Evolutionary conservation across 2,113 vertebrate genomes (phyloP), one percentile per base, ranked within the genome.

Genomic region (Lutjanus erythropterus): DNA sequence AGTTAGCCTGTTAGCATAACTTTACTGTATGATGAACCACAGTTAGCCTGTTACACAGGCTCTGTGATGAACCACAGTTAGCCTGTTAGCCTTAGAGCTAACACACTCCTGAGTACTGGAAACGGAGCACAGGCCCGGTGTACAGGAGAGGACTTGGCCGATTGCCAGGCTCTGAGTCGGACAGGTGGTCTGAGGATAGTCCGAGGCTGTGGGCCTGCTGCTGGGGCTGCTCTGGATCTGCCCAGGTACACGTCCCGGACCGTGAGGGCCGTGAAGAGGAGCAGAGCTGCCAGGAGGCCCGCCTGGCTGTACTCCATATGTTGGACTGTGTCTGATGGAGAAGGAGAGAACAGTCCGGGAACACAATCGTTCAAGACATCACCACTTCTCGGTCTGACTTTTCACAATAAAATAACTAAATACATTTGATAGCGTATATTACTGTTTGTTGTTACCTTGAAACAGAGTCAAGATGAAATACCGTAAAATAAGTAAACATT

Each of bases 21-120:
- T n/a, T n/a, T n/a, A n/a, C n/a, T n/a, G n/a, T n/a, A n/a, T n/a
- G n/a, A n/a, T n/a, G n/a, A n/a, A n/a, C n/a, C n/a, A n/a, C n/a
- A n/a, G n/a, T n/a, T n/a, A n/a, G n/a, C n/a, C n/a, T n/a, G n/a
- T n/a, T n/a, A n/a, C n/a, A n/a, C n/a, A n/a, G n/a, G n/a, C n/a
- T n/a, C n/a, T n/a, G n/a, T n/a, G n/a, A n/a, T n/a, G n/a, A n/a
- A n/a, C n/a, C n/a, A n/a, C 69, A 23, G 50, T 31, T 80, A 60
- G 65, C 60, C 60, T 10, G 47, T 6, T 71, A 77, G 39, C 72
- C 18, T 29, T 14, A 10, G 7, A 14, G 53, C 53, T 59, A 67
- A 42, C 42, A 39, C 29, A 60, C 91, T 91, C 71, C 95, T 95
- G 95, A 96, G 91, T 91, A 96, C 83, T 94, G 95, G 84, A 96